phyloP scores from a whole-genome alignment of 2,888 invertebrate species.

The Ligdia adustata region DNA sequence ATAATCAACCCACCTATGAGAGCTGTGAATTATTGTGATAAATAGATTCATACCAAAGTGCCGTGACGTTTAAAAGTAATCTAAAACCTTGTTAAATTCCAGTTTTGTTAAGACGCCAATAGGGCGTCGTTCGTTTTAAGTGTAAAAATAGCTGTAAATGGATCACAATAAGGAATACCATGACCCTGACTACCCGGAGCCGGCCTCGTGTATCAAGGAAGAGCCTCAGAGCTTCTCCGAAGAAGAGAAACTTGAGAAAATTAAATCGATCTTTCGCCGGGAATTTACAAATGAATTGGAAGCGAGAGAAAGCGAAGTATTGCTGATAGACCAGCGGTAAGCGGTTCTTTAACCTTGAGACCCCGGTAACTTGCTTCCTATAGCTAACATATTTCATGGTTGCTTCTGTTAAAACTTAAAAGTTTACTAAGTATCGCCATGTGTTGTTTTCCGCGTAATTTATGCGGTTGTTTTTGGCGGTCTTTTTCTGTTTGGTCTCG shows the following conservation, averaged over 20 bases:
- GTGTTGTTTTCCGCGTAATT: slow-evolving; percentile 21
- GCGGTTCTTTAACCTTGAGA: slow-evolving; percentile 44
- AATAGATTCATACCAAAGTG: slow-evolving; percentile 46
- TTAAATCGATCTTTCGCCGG: slow-evolving; percentile 86
- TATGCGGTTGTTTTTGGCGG: slow-evolving; percentile 20
- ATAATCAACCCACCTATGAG: slow-evolving; percentile 43
- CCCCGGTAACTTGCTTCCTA: slow-evolving; percentile 2
- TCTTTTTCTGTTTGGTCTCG: not conserved
- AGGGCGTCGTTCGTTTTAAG: slow-evolving; percentile 58
- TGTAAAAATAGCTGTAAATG: slow-evolving; percentile 58
- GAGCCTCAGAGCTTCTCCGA: slow-evolving; percentile 51
- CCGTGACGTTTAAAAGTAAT: slow-evolving; percentile 28
- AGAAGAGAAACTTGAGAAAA: slow-evolving; percentile 75
- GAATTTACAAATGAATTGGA: slow-evolving; percentile 90
- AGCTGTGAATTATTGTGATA: slow-evolving; percentile 57
- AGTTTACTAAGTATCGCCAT: slow-evolving; percentile 20
- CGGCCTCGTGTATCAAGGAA: slow-evolving; percentile 49
- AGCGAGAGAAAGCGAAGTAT: slow-evolving; percentile 88
- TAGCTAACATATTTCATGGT: not conserved
- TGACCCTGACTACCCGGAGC: slow-evolving; percentile 84
- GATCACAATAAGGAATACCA: slow-evolving; percentile 79
- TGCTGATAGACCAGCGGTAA: slow-evolving; percentile 87
- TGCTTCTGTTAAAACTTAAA: not conserved
- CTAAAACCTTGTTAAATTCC: slow-evolving; percentile 37
- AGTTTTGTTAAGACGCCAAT: slow-evolving; percentile 45